Base-by-base conservation (phyloP, 2,113 vertebrate species). In the Platysteira castanea region DNA sequence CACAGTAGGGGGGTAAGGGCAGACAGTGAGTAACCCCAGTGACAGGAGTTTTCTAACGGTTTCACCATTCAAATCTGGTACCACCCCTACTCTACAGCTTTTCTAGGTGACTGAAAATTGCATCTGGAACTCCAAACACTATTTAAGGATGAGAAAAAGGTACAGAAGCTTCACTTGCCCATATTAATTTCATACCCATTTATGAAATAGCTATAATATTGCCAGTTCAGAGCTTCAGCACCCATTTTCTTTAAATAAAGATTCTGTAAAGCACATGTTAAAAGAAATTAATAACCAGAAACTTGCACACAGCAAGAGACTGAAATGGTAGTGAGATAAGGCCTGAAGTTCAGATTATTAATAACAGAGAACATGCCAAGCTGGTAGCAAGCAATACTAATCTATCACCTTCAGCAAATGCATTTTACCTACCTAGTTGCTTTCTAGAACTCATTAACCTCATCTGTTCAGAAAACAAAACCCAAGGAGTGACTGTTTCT, bases 1-100 rank as follows among this genome's bases (percentile, higher is more conserved):
- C 19, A 49, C 23, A 42, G 2, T 15, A 30, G 7, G 1, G 1
- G 14, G 3, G 2, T 26, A 74, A 31, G 6, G 13, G 21, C 39
- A 85, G 57, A 80, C 22, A 76, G 21, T 2, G 9, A 83, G 19
- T 5, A 86, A 42, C 2, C 2, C 35, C 31, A 84, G 5, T 18
- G 13, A 17, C 3, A 42, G 5, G 13, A 65, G 15, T 33, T 54
- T 23, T 57, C 35, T 63, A 27, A 16, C 18, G 15, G 26, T 57
- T 73, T 73, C 53, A 37, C 21, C 42, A n/a, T n/a, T 71, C 16
- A 68, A 76, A 73, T 44, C 24, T 69, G 14, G 13, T 37, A 87
- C 21, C 42, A 59, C 9, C 35, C 56, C 56, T 18, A 54, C 52
- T 46, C 6, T 11, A 85, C 28, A 64, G 13, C 47, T 87, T 41